phyloP scores from a whole-genome alignment of 2,888 invertebrate genomes.

The Marronus borbonicus region DNA sequence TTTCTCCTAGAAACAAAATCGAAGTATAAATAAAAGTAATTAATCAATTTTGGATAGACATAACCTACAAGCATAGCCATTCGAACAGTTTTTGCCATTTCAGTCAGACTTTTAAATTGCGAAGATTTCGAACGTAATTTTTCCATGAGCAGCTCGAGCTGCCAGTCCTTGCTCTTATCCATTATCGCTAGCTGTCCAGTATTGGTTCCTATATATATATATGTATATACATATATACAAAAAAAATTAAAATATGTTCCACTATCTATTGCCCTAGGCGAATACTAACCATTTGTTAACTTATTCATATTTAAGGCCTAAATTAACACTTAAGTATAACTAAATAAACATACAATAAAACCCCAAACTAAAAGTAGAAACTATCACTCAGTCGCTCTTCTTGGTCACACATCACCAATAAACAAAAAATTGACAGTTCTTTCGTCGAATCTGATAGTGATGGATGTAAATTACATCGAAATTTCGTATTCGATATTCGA shows the following conservation, averaged over 20 bases:
- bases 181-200: slow-evolving; percentile 55
- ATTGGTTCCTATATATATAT: slow-evolving; percentile 12
- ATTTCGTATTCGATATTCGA: not conserved
- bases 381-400: slow-evolving; percentile 34
- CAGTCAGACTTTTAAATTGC: slow-evolving; percentile 86
- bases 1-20: slow-evolving; percentile 81
- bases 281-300: slow-evolving; percentile 61
- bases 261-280: slow-evolving; percentile 1
- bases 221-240: not conserved
- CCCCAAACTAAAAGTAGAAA: slow-evolving; percentile 37
- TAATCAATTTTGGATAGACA: slow-evolving; percentile 40
- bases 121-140: slow-evolving; percentile 88
- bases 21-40: not conserved
- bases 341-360: slow-evolving; percentile 42
- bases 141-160: slow-evolving; percentile 93
- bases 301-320: slow-evolving; percentile 59
- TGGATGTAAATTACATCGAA: slow-evolving; percentile 29
- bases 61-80: slow-evolving; percentile 85
- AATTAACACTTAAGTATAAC: slow-evolving; percentile 46
- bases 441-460: slow-evolving; percentile 44
- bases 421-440: slow-evolving; percentile 62
- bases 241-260: slow-evolving; percentile 38
- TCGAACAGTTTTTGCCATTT: slow-evolving; percentile 90
- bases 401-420: slow-evolving; percentile 59
- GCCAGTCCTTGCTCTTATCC: slow-evolving; percentile 82